phyloP scores from a whole-genome alignment of 53 echinoderm and acorn worm genomes.

The Astropecten irregularis region DNA sequence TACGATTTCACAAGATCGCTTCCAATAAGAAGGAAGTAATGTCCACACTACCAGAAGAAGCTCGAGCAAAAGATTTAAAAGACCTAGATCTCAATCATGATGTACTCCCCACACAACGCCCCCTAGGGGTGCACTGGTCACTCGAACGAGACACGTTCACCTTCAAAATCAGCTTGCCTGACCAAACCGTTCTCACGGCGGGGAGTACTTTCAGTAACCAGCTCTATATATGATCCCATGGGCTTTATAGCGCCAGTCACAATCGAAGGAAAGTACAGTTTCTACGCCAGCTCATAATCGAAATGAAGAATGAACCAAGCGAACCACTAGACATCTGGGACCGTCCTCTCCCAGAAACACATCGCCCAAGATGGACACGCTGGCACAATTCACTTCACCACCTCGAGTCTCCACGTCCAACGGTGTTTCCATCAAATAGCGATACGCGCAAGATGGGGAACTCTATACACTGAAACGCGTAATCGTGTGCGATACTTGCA shows the following conservation, averaged over 20 bases:
- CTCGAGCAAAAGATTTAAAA: constrained; percentile 39
- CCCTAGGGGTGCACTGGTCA: constrained; percentile 49
- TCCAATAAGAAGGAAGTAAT: constrained; percentile 61
- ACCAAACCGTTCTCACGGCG: constrained; percentile 47
- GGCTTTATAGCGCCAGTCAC: constrained; percentile 34
- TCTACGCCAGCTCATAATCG: constrained; percentile 4
- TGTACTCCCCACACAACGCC: constrained; percentile 2
- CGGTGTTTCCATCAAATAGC: constrained; percentile 13
- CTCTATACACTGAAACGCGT: no score
- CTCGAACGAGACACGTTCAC: constrained; percentile 25
- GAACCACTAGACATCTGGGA: constrained; percentile 10
- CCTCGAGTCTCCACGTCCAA: background rate
- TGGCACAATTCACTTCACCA: constrained; percentile 29
- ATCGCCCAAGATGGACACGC: background rate
- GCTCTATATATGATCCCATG: constrained; percentile 52
- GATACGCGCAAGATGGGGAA: background rate
- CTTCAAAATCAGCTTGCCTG: constrained; percentile 1
- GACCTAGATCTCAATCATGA: constrained; percentile 12
- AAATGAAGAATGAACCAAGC: constrained; percentile 1
- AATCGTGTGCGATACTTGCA: no score
- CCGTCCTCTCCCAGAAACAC: constrained; percentile 29
- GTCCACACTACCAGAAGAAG: background rate
- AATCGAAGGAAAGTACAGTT: constrained; percentile 6
- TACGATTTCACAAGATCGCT: constrained; percentile 69
- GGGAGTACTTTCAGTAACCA: constrained; percentile 30